phyloP scores from a whole-genome alignment of 2,797 vertebrate genomes.

The Serranus cabrilla region DNA sequence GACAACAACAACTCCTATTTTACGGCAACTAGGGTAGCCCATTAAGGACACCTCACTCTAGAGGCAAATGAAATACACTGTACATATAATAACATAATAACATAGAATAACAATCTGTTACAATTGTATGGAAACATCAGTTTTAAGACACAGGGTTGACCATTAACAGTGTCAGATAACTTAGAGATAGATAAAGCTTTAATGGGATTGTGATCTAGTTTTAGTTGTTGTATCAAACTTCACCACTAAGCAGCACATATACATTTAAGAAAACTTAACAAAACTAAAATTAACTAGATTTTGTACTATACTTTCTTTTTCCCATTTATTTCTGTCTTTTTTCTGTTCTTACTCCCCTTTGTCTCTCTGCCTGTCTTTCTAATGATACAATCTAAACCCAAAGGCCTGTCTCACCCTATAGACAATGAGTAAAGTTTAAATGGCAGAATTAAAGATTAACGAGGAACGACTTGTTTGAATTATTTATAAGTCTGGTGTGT shows the following conservation, averaged over 20 bases:
- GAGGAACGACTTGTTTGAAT: slow-evolving; percentile 25
- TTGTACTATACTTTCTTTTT: neutral
- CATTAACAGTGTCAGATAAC: no score
- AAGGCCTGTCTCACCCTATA: slow-evolving; percentile 6
- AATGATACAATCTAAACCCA: slow-evolving; percentile 2
- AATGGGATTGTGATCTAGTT: neutral
- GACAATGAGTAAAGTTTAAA: slow-evolving; percentile 30
- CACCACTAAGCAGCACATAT: neutral
- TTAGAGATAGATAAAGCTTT: neutral
- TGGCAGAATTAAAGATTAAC: slow-evolving; percentile 38
- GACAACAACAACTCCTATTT: no score
- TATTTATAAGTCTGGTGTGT: neutral
- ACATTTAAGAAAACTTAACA: neutral
- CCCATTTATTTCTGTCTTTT: neutral
- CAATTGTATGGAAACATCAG: no score
- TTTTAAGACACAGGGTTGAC: no score
- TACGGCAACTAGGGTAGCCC: no score
- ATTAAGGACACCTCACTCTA: no score
- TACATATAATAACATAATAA: no score
- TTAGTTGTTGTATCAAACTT: neutral
- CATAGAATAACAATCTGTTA: no score
- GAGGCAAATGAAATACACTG: no score
- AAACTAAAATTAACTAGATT: neutral
- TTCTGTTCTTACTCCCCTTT: neutral
- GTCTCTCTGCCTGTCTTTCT: neutral